Base-by-base conservation (phyloP, 2,888 invertebrate genomes). In the Penaeus monodon region DNA sequence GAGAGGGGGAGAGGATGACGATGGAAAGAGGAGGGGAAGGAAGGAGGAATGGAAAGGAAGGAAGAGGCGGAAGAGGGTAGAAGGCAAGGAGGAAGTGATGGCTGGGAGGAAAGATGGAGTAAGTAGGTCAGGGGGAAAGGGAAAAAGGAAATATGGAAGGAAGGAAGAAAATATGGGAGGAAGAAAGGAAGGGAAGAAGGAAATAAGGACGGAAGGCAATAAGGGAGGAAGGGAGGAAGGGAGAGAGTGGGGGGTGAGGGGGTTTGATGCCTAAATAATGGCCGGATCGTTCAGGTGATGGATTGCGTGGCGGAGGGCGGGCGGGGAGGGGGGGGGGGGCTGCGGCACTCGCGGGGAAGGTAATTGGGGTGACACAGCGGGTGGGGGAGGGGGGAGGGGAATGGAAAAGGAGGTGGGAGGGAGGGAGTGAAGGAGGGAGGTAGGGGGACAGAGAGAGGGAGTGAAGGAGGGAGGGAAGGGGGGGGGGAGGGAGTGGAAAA, bases 111-210 rank as follows among this genome's bases (percentile, higher is more conserved):
- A 68, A 22, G 68, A 68, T 29, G 68, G 29, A 49, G 49, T 38
- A 38, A 27, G n/a, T 74, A n/a, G 74, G 76, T 14, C 27, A 49
- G 49, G 12, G 7, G 14, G 12, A 14, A 14, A 29, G 68, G 29
- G 68, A 68, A 66, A 8, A 29, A 24, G 70, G 70, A 78, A n/a
- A 22, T 12, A 78, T n/a, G 63, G 78, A 63, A 49, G 38, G 77
- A 8, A n/a, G 14, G 20, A 7, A 44, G 8, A 14, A 77, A 33
- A 2, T 2, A n/a, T n/a, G n/a, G n/a, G n/a, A 38, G 33, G n/a
- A n/a, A 20, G 63, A 1, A 44, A 78, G 24, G 63, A 24, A 44
- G 29, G 63, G 29, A 49, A 22, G 44, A 27, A 22, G 8, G 57
- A n/a, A 49, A 38, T 49, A n/a, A 63, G 57, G 14, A 20, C 4